Percentiles rank a stretch among this genome's conserved stretches.
phyloP scores from a whole-genome alignment of 2,888 invertebrate genomes.

The Pristionchus fissidentatus region DNA sequence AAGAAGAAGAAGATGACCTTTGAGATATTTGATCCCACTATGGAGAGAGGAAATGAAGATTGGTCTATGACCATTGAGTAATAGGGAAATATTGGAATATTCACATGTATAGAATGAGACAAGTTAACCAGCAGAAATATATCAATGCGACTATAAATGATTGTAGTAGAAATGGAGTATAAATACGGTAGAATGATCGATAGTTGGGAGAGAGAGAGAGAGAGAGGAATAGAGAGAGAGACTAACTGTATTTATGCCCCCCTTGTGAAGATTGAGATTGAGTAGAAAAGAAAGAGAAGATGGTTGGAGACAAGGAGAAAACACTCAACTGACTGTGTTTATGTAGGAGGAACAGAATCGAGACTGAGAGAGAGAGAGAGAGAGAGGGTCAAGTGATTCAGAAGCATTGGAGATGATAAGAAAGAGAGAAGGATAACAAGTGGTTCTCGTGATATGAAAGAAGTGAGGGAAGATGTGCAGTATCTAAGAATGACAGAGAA shows the following conservation, averaged over 20 bases:
- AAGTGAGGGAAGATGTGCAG: too few relatives aligned
- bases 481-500: too few relatives aligned
- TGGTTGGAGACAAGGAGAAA: neutral
- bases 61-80: too few relatives aligned
- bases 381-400: too few relatives aligned
- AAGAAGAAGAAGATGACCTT: neutral
- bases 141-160: neutral
- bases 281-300: slow-evolving; percentile 5
- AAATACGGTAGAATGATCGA: slow-evolving; percentile 22
- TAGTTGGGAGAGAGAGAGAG: neutral
- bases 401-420: slow-evolving; percentile 26
- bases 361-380: neutral
- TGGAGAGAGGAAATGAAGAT: too few relatives aligned
- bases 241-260: slow-evolving; percentile 27
- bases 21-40: neutral
- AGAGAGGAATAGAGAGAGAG: slow-evolving; percentile 15
- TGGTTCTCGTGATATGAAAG: too few relatives aligned
- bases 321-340: too few relatives aligned
- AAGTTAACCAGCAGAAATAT: neutral
- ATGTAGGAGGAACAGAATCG: neutral
- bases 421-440: slow-evolving; percentile 15
- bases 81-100: too few relatives aligned
- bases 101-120: neutral
- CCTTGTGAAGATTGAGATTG: slow-evolving; percentile 20
- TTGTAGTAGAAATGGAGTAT: neutral